Conservation (phyloP, 2,888 invertebrate species). For the Ichneumoninae sp. region DNA sequence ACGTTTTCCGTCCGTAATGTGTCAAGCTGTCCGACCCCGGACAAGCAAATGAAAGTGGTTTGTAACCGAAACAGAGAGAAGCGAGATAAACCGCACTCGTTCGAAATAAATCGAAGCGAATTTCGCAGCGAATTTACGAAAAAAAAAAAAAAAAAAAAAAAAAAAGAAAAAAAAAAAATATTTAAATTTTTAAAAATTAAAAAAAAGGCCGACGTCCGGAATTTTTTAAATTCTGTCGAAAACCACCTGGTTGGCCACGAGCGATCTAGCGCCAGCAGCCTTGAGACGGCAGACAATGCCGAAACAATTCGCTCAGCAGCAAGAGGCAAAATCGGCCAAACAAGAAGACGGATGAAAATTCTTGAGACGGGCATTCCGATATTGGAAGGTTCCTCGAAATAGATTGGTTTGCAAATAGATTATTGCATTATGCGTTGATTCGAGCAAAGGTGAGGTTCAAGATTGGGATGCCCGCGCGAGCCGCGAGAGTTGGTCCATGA, state of each 20-base stretch:
- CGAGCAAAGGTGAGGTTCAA: slow-evolving; percentile 76
- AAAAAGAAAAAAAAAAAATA: background rate
- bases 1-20: slow-evolving; percentile 13
- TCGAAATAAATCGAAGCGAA: background rate
- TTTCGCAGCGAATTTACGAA: background rate
- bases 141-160: background rate
- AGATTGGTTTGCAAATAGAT: slow-evolving; percentile 24
- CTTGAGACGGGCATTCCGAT: slow-evolving; percentile 51
- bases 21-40: background rate
- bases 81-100: background rate
- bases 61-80: background rate
- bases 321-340: slow-evolving; percentile 8
- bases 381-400: slow-evolving; percentile 65
- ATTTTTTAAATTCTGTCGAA: background rate
- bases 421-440: slow-evolving; percentile 51
- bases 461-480: slow-evolving; percentile 49
- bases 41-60: slow-evolving; percentile 26
- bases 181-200: background rate
- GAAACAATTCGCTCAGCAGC: slow-evolving; percentile 8
- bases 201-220: background rate
- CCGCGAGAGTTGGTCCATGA: slow-evolving; percentile 49
- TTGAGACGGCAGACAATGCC: slow-evolving; percentile 15
- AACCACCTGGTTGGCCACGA: background rate
- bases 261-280: background rate
- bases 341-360: slow-evolving; percentile 27